Evolutionary conservation across 2,113 vertebrate species (phyloP), one percentile per base, ranked within the genome.

Genomic region (Lophochroa leadbeateri): DNA sequence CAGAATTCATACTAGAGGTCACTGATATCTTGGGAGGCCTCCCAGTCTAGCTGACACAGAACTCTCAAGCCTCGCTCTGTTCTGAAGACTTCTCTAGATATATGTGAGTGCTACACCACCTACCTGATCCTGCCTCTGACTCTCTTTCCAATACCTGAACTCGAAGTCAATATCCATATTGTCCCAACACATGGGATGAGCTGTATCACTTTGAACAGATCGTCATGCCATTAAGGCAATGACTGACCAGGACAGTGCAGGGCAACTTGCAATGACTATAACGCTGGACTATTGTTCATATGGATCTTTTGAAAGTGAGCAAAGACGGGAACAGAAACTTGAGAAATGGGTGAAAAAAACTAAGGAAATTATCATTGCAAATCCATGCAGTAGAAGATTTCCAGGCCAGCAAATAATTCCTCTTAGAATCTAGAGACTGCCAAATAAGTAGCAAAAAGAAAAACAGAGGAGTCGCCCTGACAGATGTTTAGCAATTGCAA

Each of bases 381-480:
- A 70, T 61, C n/a, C 37, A 60, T 23, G 14, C 35, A 72, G 44
- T 37, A 43, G 39, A 68, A 68, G 47, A 39, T 77, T 86, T 68
- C 29, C 47, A 78, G 53, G 52, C 41, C 90, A 78, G 52, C 8
- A 63, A 17, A 49, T 61, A 65, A 50, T 78, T 92, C 68, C 16
- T 65, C 18, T 57, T 57, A 25, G 43, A 72, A 72, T 46, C 35
- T 33, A 71, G 44, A 82, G 15, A 25, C 24, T 90, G 43, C 49
- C 58, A 86, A 95, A 69, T 21, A 46, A 78, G 7, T 10, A 50
- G 21, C 63, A 82, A 90, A 63, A 90, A 47, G 11, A 82, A 58
- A 58, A 78, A 29, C 0, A 0, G 47, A 64, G 25, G 11, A 37
- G 2, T 64, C 2, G 1, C n/a, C 18, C 47, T 47, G 37, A 47